Evolutionary conservation across 2,113 vertebrate genomes (phyloP), one percentile per base, ranked within the genome.

Genomic region (Numenius arquata): DNA sequence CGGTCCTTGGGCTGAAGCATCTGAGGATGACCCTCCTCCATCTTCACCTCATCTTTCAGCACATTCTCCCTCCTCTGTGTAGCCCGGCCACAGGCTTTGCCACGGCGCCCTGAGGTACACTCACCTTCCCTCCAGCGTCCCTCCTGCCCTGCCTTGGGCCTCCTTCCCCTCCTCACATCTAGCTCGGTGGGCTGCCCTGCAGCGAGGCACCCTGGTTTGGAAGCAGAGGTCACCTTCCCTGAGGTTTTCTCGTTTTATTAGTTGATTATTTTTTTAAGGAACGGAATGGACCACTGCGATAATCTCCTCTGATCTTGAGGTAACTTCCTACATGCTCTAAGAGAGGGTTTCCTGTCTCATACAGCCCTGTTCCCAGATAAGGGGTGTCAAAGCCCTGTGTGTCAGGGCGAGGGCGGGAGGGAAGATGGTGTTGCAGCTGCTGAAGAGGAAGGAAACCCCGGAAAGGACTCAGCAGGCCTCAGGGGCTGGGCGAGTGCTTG

Each of bases 381-480:
- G 12, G 63, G 9, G 59, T 73, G 77, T 50, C 62, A 29, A 2
- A 79, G 94, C 74, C 48, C 36, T 13, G 67, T 2, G 6, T 43
- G 85, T 40, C 2, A 0, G 43, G 48, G 73, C 0, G 0, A 9
- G 2, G 75, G 82, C 20, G 6, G 86, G 53, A 74, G 93, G 53
- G 76, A 53, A 25, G 80, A 58, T 83, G 90, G 56, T 78, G 56
- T 5, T 9, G 65, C 75, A 59, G 89, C n/a, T 1, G 29, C 81
- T 34, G 58, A 55, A 40, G 84, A 94, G 94, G 96, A 95, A 93
- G 92, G 94, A 93, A 95, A 6, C 22, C 73, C 90, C 81, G 81
- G 94, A 72, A 91, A 85, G 75, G 93, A 55, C 81, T 91, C 77
- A 34, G 93, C 88, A 43, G 72, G 32, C 53, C 86, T 41, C 26